Conservation (phyloP, 2,888 invertebrate species). For the Adelognathus sp. region DNA sequence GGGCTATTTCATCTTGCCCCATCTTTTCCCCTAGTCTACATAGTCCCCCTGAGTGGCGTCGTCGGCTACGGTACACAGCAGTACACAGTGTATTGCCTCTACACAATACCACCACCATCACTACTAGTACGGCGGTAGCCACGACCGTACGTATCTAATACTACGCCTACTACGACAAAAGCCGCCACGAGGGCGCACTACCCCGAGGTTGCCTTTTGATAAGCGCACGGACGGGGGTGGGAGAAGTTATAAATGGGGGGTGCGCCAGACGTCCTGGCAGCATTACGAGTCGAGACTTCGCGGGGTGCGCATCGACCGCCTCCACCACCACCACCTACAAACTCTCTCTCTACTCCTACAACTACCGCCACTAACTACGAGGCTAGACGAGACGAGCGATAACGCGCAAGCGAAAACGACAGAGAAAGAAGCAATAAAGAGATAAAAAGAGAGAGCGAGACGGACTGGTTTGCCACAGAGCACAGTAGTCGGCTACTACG, state of each 20-base stretch:
- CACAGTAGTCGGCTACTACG: conserved; percentile 21
- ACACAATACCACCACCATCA: conserved; percentile 12
- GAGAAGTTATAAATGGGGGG: conserved; percentile 76
- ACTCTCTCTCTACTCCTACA: background rate
- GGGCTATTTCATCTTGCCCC: background rate
- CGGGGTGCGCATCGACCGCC: conserved; percentile 66
- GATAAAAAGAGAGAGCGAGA: conserved; percentile 28
- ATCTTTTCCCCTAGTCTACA: background rate
- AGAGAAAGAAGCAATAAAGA: conserved; percentile 3
- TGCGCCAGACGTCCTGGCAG: conserved; percentile 68
- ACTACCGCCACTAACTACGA: background rate
- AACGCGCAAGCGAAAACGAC: conserved; percentile 43
- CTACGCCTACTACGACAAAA: conserved; percentile 28
- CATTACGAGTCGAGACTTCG: conserved; percentile 74
- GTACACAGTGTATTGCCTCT: conserved; percentile 24
- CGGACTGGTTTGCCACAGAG: conserved; percentile 33
- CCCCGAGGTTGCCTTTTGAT: conserved; percentile 56
- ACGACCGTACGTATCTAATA: too few species aligned
- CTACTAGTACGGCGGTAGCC: background rate
- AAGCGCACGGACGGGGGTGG: conserved; percentile 61
- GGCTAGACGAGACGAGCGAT: conserved; percentile 23
- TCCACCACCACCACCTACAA: background rate
- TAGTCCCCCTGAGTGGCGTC: background rate
- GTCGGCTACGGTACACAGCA: conserved; percentile 10
- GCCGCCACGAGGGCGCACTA: conserved; percentile 36